phyloP scores from a whole-genome alignment of 2,888 invertebrate genomes.

The Gryllus longicercus region DNA sequence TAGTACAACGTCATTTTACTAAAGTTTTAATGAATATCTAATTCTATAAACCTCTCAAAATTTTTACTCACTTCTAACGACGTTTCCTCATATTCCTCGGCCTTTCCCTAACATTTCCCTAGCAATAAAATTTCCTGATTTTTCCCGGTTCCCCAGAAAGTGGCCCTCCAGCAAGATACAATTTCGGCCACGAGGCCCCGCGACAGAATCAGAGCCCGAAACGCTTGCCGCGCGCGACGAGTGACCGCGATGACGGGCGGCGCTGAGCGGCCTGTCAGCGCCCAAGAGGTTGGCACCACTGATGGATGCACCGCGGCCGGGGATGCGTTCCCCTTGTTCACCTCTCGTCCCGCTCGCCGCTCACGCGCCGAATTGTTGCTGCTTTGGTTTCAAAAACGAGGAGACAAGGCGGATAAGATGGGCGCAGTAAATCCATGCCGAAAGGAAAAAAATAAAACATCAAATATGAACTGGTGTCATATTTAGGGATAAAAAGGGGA shows the following conservation, averaged over 20 bases:
- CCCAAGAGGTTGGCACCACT: background rate
- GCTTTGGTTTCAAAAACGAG: no score
- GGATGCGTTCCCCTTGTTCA: background rate
- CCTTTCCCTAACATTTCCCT: no score
- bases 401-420: background rate
- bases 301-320: background rate
- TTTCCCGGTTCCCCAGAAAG: no score
- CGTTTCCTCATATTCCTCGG: no score
- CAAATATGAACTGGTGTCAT: no score
- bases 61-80: no score
- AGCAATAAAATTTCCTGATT: no score
- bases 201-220: background rate
- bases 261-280: constrained; percentile 17
- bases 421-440: background rate
- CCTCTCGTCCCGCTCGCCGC: background rate
- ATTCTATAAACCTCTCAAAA: no score
- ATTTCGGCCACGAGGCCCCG: background rate
- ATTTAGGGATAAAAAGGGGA: background rate
- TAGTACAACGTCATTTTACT: no score
- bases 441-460: background rate
- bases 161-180: no score
- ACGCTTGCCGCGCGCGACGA: background rate
- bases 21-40: no score
- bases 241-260: background rate
- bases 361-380: no score